Percentiles rank a stretch among this genome's conserved stretches.
Conservation (phyloP, 2,797 vertebrate genomes). For the Harpagifer antarcticus region DNA sequence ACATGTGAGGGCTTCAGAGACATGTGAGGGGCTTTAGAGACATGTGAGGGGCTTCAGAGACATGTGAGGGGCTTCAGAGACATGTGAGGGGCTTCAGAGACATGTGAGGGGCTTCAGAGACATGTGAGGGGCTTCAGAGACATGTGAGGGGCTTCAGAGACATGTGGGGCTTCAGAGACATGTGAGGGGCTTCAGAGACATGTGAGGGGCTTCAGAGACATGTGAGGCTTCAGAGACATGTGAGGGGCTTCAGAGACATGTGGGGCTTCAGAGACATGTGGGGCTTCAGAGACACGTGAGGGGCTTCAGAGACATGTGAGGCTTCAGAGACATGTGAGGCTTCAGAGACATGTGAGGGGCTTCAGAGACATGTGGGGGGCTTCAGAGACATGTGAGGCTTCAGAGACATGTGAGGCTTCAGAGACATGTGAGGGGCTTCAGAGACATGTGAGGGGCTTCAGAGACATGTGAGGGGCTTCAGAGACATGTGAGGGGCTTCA, state of each 20-base stretch:
- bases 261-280: slow-evolving; percentile 9
- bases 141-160: slow-evolving; percentile 4
- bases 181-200: too few relatives aligned
- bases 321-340: background rate
- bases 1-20: too few relatives aligned
- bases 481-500: slow-evolving; percentile 22
- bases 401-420: background rate
- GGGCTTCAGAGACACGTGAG: background rate
- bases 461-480: slow-evolving; percentile 23
- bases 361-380: too few relatives aligned
- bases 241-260: too few relatives aligned
- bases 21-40: slow-evolving; percentile 7
- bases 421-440: slow-evolving; percentile 22
- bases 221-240: background rate
- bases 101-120: too few relatives aligned
- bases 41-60: slow-evolving; percentile 7
- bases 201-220: background rate
- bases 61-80: slow-evolving; percentile 11
- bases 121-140: slow-evolving; percentile 9
- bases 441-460: background rate
- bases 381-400: too few relatives aligned
- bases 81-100: slow-evolving; percentile 3
- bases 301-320: slow-evolving; percentile 10
- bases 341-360: too few relatives aligned
- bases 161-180: too few relatives aligned